Percentiles rank a stretch among this genome's conserved stretches.
Evolutionary conservation across 2,113 vertebrate species (phyloP).

Genomic region (Caretta caretta): DNA sequence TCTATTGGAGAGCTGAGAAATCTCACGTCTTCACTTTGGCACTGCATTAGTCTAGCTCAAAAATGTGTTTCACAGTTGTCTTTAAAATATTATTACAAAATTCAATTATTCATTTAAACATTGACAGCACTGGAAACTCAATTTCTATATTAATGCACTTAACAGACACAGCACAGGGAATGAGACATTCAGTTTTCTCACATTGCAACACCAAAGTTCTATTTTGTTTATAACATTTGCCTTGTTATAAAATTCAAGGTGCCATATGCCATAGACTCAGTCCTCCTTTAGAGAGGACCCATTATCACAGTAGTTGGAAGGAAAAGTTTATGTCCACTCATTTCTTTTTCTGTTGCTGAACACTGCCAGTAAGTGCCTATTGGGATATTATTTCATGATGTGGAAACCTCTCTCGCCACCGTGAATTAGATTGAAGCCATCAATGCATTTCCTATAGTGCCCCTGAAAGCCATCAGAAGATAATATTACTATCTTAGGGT

Average conservation of each 20-base stretch:
- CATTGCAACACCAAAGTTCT: not conserved
- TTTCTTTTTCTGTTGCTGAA: slow-evolving; percentile 14
- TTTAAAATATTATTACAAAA: not conserved
- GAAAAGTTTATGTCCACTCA: slow-evolving; percentile 54
- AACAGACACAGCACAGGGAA: not conserved
- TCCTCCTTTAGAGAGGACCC: slow-evolving; percentile 57
- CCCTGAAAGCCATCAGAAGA: slow-evolving; percentile 56
- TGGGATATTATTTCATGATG: slow-evolving; percentile 64
- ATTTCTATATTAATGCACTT: not conserved
- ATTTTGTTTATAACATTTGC: not conserved
- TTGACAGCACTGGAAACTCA: not conserved
- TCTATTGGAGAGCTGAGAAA: not conserved
- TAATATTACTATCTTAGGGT: slow-evolving; percentile 58
- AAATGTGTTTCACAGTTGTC: not conserved
- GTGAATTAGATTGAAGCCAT: slow-evolving; percentile 63
- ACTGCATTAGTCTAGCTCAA: not conserved
- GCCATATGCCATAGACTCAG: slow-evolving; percentile 31
- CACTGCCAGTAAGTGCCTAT: slow-evolving; percentile 29
- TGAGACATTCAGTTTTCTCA: slow-evolving; percentile 12
- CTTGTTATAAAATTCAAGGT: slow-evolving; percentile 54
- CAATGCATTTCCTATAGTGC: slow-evolving; percentile 60
- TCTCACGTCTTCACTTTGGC: not conserved
- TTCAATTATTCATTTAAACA: not conserved
- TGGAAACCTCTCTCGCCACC: slow-evolving; percentile 27
- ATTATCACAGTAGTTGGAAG: slow-evolving; percentile 56